Base-by-base conservation (phyloP, 2,113 vertebrate genomes). In the Coreoperca whiteheadi region DNA sequence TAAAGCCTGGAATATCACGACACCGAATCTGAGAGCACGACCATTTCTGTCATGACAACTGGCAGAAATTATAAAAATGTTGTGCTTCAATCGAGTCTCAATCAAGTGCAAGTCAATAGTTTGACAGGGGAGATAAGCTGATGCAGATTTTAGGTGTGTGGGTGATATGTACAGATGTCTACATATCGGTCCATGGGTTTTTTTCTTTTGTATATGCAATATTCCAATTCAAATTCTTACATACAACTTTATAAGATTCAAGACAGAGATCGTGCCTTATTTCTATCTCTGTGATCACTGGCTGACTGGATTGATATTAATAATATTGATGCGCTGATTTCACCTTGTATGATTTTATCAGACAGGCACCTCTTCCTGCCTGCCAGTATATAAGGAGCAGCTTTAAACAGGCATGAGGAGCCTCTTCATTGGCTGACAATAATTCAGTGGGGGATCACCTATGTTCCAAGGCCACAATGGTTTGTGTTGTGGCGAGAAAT, bases 271-370 rank as follows among this genome's bases (percentile, higher is more conserved):
- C 48, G 7, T 20, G 18, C 16, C 16, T 50, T 50, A 7, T 50
- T n/a, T 53, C 21, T 20, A 67, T 77, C 25, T 78, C 48, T 73
- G 77, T 69, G 63, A 74, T 68, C 34, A 18, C 10, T 41, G 67
- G 2, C 77, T 46, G 14, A 14, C 25, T 46, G 61, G 57, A 84
- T 81, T 84, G 63, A 67, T 69, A 78, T 78, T 74, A 64, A 86
- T 84, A 68, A 71, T 77, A 86, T 77, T 77, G 54, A 86, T 63
- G 61, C 15, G 57, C 73, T 77, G 23, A 76, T 70, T 51, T 67
- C 43, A 20, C 53, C 41, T 70, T 41, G 37, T 72, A 56, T 77
- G 37, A 77, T 81, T 84, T n/a, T 74, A 15, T 4, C 43, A 15
- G 48, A 7, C 48, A 50, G 16, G 75, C 32, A 39, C 30, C 66